These are phyloP conservation scores for Eupithecia inturbata DNA, from an alignment of 2,888 invertebrate species.

Conservation along the genomic window DNA sequence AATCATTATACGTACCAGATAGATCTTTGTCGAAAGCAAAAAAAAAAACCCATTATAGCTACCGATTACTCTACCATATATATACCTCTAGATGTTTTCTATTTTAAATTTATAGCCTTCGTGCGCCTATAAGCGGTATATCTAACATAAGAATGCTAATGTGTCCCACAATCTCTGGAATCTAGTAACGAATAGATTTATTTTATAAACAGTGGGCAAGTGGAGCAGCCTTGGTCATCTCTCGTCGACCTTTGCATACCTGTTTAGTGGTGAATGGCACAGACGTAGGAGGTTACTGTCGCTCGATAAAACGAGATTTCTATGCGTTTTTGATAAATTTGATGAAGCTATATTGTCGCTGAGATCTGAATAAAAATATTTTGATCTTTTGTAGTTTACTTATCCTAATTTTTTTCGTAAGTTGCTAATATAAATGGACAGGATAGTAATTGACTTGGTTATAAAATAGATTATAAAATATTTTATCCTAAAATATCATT, in stretches of 20 bases:
- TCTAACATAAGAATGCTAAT: slow-evolving; percentile 12
- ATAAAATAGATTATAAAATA: not conserved
- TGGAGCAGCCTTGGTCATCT: slow-evolving; percentile 69
- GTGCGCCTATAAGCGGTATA: slow-evolving; percentile 3
- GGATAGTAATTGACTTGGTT: not conserved
- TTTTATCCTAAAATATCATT: not conserved
- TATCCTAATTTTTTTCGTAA: not conserved
- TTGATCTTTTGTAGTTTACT: not conserved
- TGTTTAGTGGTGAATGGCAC: slow-evolving; percentile 51
- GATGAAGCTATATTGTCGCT: not conserved
- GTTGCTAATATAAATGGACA: not conserved
- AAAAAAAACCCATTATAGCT: too few relatives aligned
- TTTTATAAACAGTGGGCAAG: slow-evolving; percentile 50
- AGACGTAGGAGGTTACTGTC: slow-evolving; percentile 27
- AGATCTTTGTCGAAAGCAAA: too few relatives aligned
- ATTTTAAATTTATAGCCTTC: not conserved
- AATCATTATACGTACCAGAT: too few relatives aligned
- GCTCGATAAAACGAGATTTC: slow-evolving; percentile 13
- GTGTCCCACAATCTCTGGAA: slow-evolving; percentile 17
- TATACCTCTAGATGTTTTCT: too few relatives aligned
- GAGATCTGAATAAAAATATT: not conserved
- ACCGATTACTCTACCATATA: too few relatives aligned
- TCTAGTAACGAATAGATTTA: slow-evolving; percentile 32
- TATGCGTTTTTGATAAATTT: not conserved
- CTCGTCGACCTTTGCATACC: slow-evolving; percentile 61